Conservation (phyloP, 1,140 invertebrate species). For the Drosophila tani region DNA sequence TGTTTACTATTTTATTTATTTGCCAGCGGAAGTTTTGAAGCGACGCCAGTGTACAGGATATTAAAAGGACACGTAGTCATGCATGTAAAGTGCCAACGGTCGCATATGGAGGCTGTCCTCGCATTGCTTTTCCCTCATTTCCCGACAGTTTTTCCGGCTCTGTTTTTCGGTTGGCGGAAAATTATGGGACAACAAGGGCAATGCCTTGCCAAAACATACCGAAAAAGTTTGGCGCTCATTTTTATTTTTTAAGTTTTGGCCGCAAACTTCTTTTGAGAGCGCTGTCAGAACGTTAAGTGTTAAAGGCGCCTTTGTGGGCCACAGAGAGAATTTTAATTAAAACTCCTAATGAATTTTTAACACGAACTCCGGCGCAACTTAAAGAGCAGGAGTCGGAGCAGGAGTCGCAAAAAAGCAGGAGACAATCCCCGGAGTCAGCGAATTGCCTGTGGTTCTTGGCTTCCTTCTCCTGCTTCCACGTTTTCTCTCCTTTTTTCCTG, state of each 20-base stretch:
- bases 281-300: constrained; percentile 38
- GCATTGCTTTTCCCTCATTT: constrained; percentile 16
- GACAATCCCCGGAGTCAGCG: constrained; percentile 34
- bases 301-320: constrained; percentile 40
- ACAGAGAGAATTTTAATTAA: constrained; percentile 73
- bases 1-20: constrained; percentile 66
- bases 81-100: constrained; percentile 71
- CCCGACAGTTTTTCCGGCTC: background rate
- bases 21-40: constrained; percentile 67
- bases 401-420: constrained; percentile 23
- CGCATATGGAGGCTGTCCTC: constrained; percentile 67
- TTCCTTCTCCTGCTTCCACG: background rate
- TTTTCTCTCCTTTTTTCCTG: background rate
- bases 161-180: constrained; percentile 28
- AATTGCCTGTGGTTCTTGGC: constrained; percentile 31
- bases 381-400: constrained; percentile 27
- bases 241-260: constrained; percentile 20
- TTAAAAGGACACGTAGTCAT: constrained; percentile 80
- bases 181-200: constrained; percentile 45
- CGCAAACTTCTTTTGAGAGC: constrained; percentile 35
- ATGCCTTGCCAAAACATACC: constrained; percentile 28
- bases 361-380: constrained; percentile 38
- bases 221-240: constrained; percentile 23
- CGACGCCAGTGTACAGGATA: constrained; percentile 62
- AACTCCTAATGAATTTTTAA: constrained; percentile 78